Evolutionary conservation across 1,140 invertebrate genomes (phyloP), one percentile per base, ranked within the genome.

Genomic region (Neuroterus valhalla): DNA sequence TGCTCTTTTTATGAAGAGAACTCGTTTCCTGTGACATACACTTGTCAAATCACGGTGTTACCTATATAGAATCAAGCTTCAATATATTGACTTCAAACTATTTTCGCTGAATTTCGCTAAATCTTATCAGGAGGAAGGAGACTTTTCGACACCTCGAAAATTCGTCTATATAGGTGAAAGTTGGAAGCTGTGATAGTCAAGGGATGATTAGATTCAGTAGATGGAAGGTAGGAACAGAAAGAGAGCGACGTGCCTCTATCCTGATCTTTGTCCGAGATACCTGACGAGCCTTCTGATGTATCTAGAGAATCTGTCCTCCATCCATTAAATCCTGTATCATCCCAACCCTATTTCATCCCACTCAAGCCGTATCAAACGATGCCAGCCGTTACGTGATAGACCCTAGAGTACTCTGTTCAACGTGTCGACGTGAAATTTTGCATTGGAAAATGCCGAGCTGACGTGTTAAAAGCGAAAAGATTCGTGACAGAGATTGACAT

Each of bases 221-320:
- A 69, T 46, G 17, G 0, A 45, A 11, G n/a, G 43, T 46, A 45
- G 72, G 69, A 72, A 80, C 71, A 73, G 74, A 82, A 66, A 84
- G 76, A 79, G 72, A 77, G 70, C 69, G 82, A 88, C 87, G 88
- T 90, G 87, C 84, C 82, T 88, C 74, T 70, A 74, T 74, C 69
- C 78, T 81, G 89, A 90, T 90, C 78, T 81, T 80, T 72, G 74
- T 68, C 42, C 19, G 71, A 82, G 88, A 89, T 89, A 88, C 73
- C 79, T 68, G 68, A 70, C 77, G 74, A 79, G 77, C 77, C 77
- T 84, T 85, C 84, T 84, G 83, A 84, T 88, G 81, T 88, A 89
- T 89, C 87, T 88, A 78, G 77, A 79, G 82, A 88, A 89, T 87
- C 82, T 86, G 82, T 86, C 76, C 81, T 86, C 82, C 76, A 85